A percentile compares a stretch with the other conserved stretches of the same genome.
These are phyloP conservation scores for Melanaphis sacchari DNA, from an alignment of 1,140 invertebrate species.

Conservation along the genomic window DNA sequence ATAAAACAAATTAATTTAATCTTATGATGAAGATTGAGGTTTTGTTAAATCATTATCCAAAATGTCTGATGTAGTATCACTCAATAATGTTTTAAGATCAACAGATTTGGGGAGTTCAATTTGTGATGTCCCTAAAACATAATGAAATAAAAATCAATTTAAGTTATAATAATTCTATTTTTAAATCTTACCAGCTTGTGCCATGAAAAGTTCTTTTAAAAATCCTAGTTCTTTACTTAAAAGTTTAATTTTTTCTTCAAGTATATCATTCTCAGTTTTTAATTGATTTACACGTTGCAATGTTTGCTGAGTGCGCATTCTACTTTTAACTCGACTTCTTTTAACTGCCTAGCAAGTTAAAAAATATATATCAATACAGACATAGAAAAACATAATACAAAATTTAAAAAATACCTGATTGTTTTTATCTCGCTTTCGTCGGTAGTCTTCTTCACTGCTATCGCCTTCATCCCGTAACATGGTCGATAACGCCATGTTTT, in stretches of 20 bases:
- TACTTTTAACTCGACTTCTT: conserved; percentile 86
- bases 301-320: conserved; percentile 82
- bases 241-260: conserved; percentile 86
- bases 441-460: conserved; percentile 80
- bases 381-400: not conserved
- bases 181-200: conserved; percentile 72
- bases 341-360: conserved; percentile 76
- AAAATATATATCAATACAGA: not conserved
- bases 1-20: not conserved
- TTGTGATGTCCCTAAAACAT: conserved; percentile 58
- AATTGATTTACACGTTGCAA: conserved; percentile 78
- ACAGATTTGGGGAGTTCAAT: conserved; percentile 57
- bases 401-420: conserved; percentile 72
- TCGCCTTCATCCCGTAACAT: conserved; percentile 65
- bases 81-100: conserved; percentile 58
- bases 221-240: conserved; percentile 85
- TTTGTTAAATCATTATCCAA: conserved; percentile 34
- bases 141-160: not conserved
- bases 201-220: conserved; percentile 85
- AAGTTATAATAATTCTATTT: not conserved
- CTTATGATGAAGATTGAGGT: conserved; percentile 27
- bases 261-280: conserved; percentile 80
- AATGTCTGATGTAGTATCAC: conserved; percentile 55
- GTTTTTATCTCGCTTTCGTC: conserved; percentile 80
- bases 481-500: conserved; percentile 62